Base-by-base conservation (phyloP, 2,888 invertebrate genomes). In the Drosophila macrothrix region DNA sequence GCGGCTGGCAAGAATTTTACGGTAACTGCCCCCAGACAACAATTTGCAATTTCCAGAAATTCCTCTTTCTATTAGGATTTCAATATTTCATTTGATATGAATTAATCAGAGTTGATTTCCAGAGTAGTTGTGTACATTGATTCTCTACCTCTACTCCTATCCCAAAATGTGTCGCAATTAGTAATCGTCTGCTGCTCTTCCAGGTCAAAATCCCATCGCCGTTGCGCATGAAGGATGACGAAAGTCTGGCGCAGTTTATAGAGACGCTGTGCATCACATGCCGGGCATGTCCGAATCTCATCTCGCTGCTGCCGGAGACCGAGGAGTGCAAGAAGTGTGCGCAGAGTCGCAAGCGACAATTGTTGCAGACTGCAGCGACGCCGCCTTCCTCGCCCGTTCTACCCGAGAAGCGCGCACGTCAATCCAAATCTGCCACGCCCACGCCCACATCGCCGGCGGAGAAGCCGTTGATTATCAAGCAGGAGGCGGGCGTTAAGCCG, bases 1-100 rank as follows among this genome's bases (percentile, higher is more conserved):
- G 93, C 93, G 16, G 93, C 93, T 10, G 93, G 93, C 28, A 93
- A 93, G 69, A 93, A 93, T 82, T 93, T 93, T 70, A 93, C 93
- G 41, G 93, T 93, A 76, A 84, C 83, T 81, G n/a, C 10, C 2
- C 2, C 25, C 0, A 10, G 12, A 12, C 5, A 43, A 22, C 43
- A 14, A 43, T 43, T 22, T 43, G 22, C 6, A 22, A 12, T 22
- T 43, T 41, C 1, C 9, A n/a, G n/a, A n/a, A n/a, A 39, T 39
- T 3, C 7, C 9, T 19, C 19, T 19, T 39, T 19, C 19, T 9
- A 19, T 9, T 7, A n/a, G 10, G n/a, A n/a, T 41, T 41, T 43
- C 22, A 12, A 43, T 43, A 43, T 22, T 12, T 43, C 0, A 43
- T 43, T 43, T 46, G 1, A 46, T 46, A 22, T 14, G 4, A 22